A percentile compares a stretch with the other conserved stretches of the same genome.
Evolutionary conservation across 2,797 vertebrate genomes (phyloP).

Genomic region (Pipistrellus kuhlii): DNA sequence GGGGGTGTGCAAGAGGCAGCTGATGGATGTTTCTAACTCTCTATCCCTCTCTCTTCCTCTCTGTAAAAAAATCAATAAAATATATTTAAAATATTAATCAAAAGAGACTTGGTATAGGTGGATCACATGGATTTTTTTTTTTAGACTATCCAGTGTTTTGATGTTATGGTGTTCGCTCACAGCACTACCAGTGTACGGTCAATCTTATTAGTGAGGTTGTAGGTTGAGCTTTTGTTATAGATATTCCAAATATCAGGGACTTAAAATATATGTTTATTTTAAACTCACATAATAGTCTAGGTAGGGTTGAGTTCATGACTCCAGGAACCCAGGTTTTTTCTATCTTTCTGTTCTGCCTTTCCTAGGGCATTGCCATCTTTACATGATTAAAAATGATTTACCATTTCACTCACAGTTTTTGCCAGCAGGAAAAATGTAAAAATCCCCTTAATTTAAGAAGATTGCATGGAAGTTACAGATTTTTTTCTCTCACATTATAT

Average conservation of each 20-base stretch:
- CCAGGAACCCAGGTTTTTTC: not conserved
- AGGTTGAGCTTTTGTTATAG: not conserved
- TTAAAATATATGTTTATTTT: not conserved
- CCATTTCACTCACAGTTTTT: not conserved
- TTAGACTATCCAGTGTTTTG: not conserved
- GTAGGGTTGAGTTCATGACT: not conserved
- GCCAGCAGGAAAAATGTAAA: not conserved
- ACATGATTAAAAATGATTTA: not conserved
- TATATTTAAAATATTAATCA: not conserved
- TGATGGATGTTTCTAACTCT: no score
- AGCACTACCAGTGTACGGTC: not conserved
- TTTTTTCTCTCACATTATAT: not conserved
- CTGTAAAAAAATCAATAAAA: no score
- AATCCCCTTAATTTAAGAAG: not conserved
- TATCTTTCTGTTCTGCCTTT: not conserved
- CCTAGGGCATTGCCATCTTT: not conserved
- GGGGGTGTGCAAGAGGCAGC: no score
- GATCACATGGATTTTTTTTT: not conserved
- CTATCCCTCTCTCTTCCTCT: no score
- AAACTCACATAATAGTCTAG: not conserved
- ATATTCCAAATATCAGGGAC: not conserved
- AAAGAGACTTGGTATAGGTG: not conserved
- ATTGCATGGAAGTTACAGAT: not conserved
- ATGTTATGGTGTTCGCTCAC: not conserved
- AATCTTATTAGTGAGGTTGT: not conserved